These are phyloP conservation scores for Calypte anna DNA, from an alignment of 2,113 vertebrate species.

Conservation along the genomic window DNA sequence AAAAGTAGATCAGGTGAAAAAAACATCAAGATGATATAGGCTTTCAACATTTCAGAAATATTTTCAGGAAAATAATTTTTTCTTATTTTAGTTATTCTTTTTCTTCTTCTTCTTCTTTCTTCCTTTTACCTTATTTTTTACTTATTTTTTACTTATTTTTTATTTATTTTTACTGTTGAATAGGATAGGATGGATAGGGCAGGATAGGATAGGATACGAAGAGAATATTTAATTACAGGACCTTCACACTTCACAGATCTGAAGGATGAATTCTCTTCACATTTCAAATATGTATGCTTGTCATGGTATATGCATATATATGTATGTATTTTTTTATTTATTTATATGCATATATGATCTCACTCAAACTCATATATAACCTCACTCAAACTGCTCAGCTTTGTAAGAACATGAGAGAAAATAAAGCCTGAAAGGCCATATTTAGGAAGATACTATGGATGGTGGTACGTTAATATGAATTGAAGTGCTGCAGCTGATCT, in stretches of 20 bases:
- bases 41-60: not conserved
- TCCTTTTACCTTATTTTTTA: not conserved
- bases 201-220: not conserved
- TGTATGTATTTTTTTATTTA: not conserved
- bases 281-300: not conserved
- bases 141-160: no score
- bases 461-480: not conserved
- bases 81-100: not conserved
- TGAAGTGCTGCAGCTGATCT: not conserved
- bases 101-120: not conserved
- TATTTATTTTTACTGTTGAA: not conserved
- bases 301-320: fast-evolving
- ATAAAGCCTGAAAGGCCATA: not conserved
- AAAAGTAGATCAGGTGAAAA: not conserved
- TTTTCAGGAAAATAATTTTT: not conserved
- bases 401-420: not conserved
- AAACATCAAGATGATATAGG: not conserved
- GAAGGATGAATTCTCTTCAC: not conserved
- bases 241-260: not conserved
- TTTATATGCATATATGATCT: not conserved
- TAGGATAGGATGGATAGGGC: not conserved
- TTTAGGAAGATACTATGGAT: not conserved
- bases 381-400: not conserved
- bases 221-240: not conserved
- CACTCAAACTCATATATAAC: not conserved